phyloP scores from a whole-genome alignment of 1,140 invertebrate genomes.

The silkworm (Bombyx mori) region ASM3026992v2 NC_085118.1:10083501-10084000 shows the following conservation, averaged over 20 bases:
- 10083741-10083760: too few relatives aligned
- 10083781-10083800: slow-evolving; percentile 46
- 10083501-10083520: too few relatives aligned
- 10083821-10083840: slow-evolving; percentile 43
- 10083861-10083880: slow-evolving; percentile 65
- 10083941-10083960: slow-evolving; percentile 59
- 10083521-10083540: too few relatives aligned
- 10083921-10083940: slow-evolving; percentile 67
- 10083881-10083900: slow-evolving; percentile 67
- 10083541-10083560: too few relatives aligned
- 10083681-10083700: neutral
- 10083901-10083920: slow-evolving; percentile 58
- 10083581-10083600: too few relatives aligned
- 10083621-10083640: neutral
- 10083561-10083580: too few relatives aligned
- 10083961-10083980: slow-evolving; percentile 30
- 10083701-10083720: too few relatives aligned
- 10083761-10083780: neutral
- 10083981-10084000: neutral
- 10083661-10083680: neutral
- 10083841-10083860: slow-evolving; percentile 54
- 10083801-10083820: slow-evolving; percentile 59
- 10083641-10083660: neutral
- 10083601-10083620: neutral
- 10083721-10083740: too few relatives aligned